Percentiles rank a stretch among this genome's conserved stretches.
phyloP scores from a whole-genome alignment of 2,888 invertebrate species.

The Hyles lineata region DNA sequence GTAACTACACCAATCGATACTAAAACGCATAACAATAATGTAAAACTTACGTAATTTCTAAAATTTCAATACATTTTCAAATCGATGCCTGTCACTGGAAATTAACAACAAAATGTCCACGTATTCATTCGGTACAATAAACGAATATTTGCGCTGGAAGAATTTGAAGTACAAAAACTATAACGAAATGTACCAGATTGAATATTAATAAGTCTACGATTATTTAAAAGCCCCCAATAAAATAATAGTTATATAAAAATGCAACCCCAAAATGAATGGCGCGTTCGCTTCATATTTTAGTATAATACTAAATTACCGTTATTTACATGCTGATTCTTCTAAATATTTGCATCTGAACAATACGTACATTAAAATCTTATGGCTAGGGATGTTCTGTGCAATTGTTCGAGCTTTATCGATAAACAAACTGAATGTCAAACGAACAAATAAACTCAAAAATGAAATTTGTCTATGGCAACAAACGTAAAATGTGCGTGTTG shows the following conservation, averaged over 20 bases:
- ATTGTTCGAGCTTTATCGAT: conserved; percentile 69
- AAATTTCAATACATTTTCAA: conserved; percentile 21
- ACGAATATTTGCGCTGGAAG: background rate
- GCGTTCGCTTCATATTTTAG: conserved; percentile 51
- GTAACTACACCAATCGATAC: conserved; percentile 18
- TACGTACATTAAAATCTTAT: conserved; percentile 83
- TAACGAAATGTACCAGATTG: background rate
- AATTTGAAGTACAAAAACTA: conserved; percentile 14
- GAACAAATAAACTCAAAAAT: conserved; percentile 36
- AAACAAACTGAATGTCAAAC: conserved; percentile 39
- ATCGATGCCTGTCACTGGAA: conserved; percentile 17
- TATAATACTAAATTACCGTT: conserved; percentile 70
- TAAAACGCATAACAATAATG: conserved; percentile 20
- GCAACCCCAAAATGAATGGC: conserved; percentile 65
- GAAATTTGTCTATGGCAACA: conserved; percentile 60
- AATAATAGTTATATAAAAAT: conserved; percentile 70
- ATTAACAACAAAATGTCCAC: conserved; percentile 15
- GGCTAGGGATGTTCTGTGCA: conserved; percentile 74
- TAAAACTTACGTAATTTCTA: conserved; percentile 11
- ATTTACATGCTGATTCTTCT: conserved; percentile 83
- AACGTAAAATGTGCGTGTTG: conserved; percentile 33
- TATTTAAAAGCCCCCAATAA: conserved; percentile 58
- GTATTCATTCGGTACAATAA: background rate
- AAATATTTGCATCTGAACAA: conserved; percentile 85
- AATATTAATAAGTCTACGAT: conserved; percentile 8